Evolutionary conservation across 2,113 vertebrate genomes (phyloP), one percentile per base, ranked within the genome.

Genomic region (Apus apus): DNA sequence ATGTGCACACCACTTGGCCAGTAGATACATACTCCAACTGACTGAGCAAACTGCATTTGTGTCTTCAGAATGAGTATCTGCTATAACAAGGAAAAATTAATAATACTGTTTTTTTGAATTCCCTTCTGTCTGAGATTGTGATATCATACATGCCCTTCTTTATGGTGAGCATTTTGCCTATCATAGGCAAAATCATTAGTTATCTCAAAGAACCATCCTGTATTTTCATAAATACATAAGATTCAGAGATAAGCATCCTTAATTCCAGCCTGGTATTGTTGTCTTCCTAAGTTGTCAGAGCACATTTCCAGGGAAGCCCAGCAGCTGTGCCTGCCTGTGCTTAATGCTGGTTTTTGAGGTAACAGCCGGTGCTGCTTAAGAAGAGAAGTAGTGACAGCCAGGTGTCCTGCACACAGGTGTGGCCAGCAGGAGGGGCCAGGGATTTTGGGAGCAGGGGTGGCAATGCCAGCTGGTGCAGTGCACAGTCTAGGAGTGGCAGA

Each of bases 391-490:
- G 60, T 1, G 11, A 2, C n/a, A 27, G 36, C 29, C 13, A 13
- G n/a, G 34, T n/a, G 2, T 19, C 48, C n/a, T 19, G 43, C 56
- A 9, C 3, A 2, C 36, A 21, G 64, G n/a, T 8, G 2, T 13
- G 53, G 51, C 23, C 17, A 12, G 38, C 34, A 53, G 16, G 1
- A 27, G 57, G 46, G 20, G 16, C 6, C 2, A 5, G 85, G 40
- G 32, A 8, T 27, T 32, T 48, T 22, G 10, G 62, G n/a, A 21
- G 36, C n/a, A 4, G 36, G 0, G 5, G 53, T 13, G n/a, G 13
- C 2, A 1, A 6, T 40, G 73, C 23, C 36, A 9, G 14, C 26
- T 32, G 13, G 5, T 12, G 3, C 16, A 13, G 43, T 1, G 21
- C 30, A 27, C 2, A 45, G 36, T 34, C 36, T 5, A 1, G 36